These are phyloP conservation scores for Brachyhypopomus occidentalis DNA, from an alignment of 2,113 vertebrate genomes.

Conservation along the genomic window DNA sequence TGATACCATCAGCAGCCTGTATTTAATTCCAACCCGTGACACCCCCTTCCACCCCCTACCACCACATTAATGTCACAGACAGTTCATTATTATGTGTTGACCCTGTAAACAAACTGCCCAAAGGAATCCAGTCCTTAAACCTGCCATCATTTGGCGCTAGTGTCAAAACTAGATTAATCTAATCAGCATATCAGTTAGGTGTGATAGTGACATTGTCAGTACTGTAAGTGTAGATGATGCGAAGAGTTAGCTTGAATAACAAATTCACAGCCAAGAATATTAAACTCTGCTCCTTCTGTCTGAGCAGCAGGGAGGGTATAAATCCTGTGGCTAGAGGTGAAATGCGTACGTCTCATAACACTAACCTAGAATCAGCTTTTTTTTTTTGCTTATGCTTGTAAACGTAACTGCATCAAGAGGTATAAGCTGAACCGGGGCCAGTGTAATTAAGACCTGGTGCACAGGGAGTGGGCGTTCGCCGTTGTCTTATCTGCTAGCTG, in stretches of 20 bases:
- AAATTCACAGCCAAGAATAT: background rate
- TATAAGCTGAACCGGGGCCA: background rate
- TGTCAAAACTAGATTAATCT: constrained; percentile 24
- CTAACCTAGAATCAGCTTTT: background rate
- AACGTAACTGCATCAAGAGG: background rate
- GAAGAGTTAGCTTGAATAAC: constrained; percentile 1
- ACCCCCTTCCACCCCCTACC: too few relatives aligned
- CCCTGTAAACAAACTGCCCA: constrained; percentile 67
- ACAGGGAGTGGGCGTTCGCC: background rate
- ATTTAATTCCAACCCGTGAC: constrained; percentile 53
- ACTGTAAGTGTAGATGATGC: background rate
- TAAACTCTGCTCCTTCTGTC: constrained; percentile 14
- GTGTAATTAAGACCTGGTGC: too few relatives aligned
- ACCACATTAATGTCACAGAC: constrained; percentile 57
- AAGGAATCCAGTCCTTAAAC: constrained; percentile 62
- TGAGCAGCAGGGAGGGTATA: too few relatives aligned
- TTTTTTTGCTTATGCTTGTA: background rate
- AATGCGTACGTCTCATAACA: background rate
- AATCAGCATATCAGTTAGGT: constrained; percentile 21
- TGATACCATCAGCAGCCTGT: constrained; percentile 54
- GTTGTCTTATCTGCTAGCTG: constrained; percentile 27
- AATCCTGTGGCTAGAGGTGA: background rate
- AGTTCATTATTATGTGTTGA: constrained; percentile 67
- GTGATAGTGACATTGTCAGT: background rate
- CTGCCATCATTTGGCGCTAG: constrained; percentile 42